These are phyloP conservation scores for Coreoperca whiteheadi DNA, from an alignment of 2,113 vertebrate species.

Conservation along the genomic window DNA sequence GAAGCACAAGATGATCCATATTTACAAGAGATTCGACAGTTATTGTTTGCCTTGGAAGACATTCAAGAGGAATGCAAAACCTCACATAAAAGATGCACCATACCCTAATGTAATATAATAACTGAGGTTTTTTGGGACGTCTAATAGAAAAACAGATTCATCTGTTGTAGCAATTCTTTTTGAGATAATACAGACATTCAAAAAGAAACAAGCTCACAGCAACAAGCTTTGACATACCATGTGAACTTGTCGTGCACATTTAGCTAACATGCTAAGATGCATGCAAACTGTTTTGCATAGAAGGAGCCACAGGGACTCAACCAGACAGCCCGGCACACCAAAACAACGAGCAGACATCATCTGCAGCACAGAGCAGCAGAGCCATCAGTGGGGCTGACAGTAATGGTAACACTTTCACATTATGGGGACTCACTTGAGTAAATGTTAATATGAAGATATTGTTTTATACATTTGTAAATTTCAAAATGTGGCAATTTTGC, in stretches of 20 bases:
- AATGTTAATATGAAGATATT: background rate
- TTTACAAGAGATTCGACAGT: background rate
- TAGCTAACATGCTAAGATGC: background rate
- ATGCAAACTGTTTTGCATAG: background rate
- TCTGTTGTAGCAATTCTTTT: background rate
- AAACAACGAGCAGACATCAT: conserved; percentile 2
- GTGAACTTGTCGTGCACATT: background rate
- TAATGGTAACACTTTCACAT: background rate
- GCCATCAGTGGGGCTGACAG: background rate
- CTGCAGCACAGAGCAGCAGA: background rate
- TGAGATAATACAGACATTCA: background rate
- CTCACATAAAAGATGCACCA: background rate
- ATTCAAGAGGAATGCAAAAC: background rate
- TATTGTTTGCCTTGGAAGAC: background rate
- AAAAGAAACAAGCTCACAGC: background rate
- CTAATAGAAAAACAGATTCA: background rate
- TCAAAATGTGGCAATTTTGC: background rate
- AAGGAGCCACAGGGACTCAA: conserved; percentile 22
- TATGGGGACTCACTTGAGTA: background rate
- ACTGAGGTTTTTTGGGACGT: background rate
- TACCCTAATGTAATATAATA: background rate
- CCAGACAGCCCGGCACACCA: background rate
- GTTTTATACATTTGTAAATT: background rate
- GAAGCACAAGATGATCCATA: background rate
- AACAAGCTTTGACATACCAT: background rate